Evolutionary conservation across 2,888 invertebrate species (phyloP), one percentile per base, ranked within the genome.

Genomic region (Crossocerus cetratus): DNA sequence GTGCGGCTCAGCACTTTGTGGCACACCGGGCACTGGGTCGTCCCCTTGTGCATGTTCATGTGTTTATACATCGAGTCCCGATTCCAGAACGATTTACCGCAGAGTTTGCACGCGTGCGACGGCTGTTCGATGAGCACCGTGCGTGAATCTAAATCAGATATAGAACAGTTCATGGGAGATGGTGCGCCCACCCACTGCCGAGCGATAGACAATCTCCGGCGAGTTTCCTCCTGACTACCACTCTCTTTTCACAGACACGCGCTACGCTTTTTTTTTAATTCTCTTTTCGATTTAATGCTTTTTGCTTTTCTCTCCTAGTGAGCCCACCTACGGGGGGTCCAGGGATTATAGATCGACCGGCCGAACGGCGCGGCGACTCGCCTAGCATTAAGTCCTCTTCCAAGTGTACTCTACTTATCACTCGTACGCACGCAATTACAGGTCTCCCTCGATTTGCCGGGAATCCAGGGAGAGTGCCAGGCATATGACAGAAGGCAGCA

Each of bases 61-160:
- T 92, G 92, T 83, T 91, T 91, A 86, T 91, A 91, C 87, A 92
- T 89, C 85, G 91, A 91, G 85, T 91, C 90, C 82, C 91, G 91
- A 86, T 91, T 91, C 87, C 90, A 90, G 87, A 91, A 91, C 68
- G 89, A 89, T 88, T 91, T 91, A 87, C 90, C 90, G 86, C 91
- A 91, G 83, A 90, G 88, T 87, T 88, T 90, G 89, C 91, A 91
- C 80, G 89, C 87, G 83, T 90, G 90, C 85, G 89, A 90, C 81
- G 90, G 90, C 83, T 90, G 90, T 86, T 90, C 90, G 89, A 90
- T 88, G 89, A 90, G 86, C 89, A 90, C 89, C 85, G 89, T 88
- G 86, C 88, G 89, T 82, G 87, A 85, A 89, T 89, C 89, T 89
- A 88, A 88, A 89, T 89, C 89, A 89, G 86, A 89, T 87, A 88